phyloP scores from a whole-genome alignment of 2,797 vertebrate genomes.

The Gobio occitaniae region DNA sequence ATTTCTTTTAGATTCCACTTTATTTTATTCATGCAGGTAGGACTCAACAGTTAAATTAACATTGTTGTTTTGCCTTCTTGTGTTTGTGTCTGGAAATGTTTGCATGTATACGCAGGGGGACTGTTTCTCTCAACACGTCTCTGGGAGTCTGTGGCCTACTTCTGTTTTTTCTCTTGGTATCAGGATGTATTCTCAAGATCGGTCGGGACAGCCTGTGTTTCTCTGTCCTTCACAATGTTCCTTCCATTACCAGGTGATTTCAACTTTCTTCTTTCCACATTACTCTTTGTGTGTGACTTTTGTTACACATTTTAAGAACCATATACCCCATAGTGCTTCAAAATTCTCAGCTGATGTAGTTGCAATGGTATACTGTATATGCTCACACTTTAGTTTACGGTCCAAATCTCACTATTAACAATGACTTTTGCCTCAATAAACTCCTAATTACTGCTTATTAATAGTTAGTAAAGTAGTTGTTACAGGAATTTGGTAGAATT shows the following conservation, averaged over 20 bases:
- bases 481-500: too few relatives aligned
- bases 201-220: conserved; percentile 81
- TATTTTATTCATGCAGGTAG: neutral
- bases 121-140: conserved; percentile 72
- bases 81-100: conserved; percentile 20
- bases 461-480: too few relatives aligned
- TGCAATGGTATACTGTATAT: neutral
- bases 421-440: too few relatives aligned
- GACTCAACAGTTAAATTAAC: neutral
- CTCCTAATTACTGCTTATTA: too few relatives aligned
- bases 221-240: conserved; percentile 68
- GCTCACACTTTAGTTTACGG: too few relatives aligned
- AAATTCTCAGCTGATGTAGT: neutral
- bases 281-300: neutral
- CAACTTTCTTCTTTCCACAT: neutral
- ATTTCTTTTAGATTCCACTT: neutral
- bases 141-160: conserved; percentile 70
- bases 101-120: conserved; percentile 71
- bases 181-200: conserved; percentile 83
- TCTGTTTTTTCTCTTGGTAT: conserved; percentile 84
- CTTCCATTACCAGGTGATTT: conserved; percentile 75
- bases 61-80: neutral
- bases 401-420: too few relatives aligned
- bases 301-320: neutral
- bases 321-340: neutral